Base-by-base conservation (phyloP, 1,140 invertebrate genomes). In the Harpegnathos saltator region DNA sequence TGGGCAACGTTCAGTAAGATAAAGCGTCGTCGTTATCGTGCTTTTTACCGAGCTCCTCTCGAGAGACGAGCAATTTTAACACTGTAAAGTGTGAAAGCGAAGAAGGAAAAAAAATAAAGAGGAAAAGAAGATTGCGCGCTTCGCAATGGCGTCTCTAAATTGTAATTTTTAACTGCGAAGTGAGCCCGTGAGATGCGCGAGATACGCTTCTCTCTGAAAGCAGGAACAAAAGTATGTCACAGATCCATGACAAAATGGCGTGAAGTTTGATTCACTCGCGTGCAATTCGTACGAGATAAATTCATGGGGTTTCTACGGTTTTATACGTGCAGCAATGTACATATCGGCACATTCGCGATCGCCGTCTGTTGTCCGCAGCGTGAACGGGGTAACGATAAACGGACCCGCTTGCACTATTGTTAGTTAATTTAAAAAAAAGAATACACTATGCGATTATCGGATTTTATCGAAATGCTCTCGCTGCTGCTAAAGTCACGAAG, bases 11-110 rank as follows among this genome's bases (percentile, higher is more conserved):
- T 5, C 11, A 9, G 38, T n/a, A n/a, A 44, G 38, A 44, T 44
- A 11, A 44, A 44, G 38, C 38, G 38, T 9, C 9, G 0, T 44
- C 38, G 9, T 44, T 4, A 17, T 11, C 5, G 17, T 86, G 48
- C 26, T 87, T 84, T 74, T 86, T 74, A 86, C 54, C 61, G 62
- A n/a, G n/a, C 19, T 7, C 56, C 68, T 58, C 22, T 14, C 24
- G n/a, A 44, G 38, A 44, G 38, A 44, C 38, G 38, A 9, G 9
- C 38, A 11, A 84, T 78, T 17, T 68, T 50, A 62, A 69, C 74
- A 69, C 56, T 83, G 68, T 77, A 54, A 56, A 52, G 2, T 48
- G 19, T 80, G 72, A 9, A 33, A 33, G 33, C 0, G 38, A 9
- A 44, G 11, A 44, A 44, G 7, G 68, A 33, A 56, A 80, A 52